These are phyloP conservation scores for Toxostoma redivivum DNA, from an alignment of 2,113 vertebrate genomes.

Conservation along the genomic window DNA sequence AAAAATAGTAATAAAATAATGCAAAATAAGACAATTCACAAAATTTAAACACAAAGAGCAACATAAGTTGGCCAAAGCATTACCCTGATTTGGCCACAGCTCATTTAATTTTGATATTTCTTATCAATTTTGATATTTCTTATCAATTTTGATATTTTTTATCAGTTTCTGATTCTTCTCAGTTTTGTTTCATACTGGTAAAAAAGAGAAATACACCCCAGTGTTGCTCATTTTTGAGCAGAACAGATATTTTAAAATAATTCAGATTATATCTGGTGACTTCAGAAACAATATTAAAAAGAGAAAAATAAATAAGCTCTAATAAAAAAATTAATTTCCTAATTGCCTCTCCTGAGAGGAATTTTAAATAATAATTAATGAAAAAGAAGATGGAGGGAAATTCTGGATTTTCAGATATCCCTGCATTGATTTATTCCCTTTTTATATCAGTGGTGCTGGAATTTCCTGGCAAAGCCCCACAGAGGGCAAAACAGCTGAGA, in stretches of 20 bases:
- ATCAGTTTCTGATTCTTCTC: background rate
- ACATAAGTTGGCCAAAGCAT: rapidly evolving
- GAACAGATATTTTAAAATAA: background rate
- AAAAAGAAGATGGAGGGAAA: background rate
- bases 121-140: background rate
- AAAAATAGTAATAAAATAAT: background rate
- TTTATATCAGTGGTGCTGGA: background rate
- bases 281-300: background rate
- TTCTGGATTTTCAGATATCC: background rate
- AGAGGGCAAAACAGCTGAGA: background rate
- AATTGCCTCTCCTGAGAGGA: background rate
- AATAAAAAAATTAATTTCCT: too few relatives aligned
- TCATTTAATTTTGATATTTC: background rate
- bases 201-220: background rate
- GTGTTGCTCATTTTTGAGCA: background rate
- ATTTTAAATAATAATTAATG: background rate
- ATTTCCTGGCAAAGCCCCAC: background rate
- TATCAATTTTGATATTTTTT: background rate
- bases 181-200: background rate
- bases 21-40: background rate
- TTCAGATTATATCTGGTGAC: rapidly evolving
- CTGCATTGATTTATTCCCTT: background rate
- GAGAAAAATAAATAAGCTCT: too few relatives aligned
- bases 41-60: background rate
- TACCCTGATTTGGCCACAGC: background rate